phyloP scores from a whole-genome alignment of 2,797 vertebrate genomes.

The Oreochromis mossambicus region DNA sequence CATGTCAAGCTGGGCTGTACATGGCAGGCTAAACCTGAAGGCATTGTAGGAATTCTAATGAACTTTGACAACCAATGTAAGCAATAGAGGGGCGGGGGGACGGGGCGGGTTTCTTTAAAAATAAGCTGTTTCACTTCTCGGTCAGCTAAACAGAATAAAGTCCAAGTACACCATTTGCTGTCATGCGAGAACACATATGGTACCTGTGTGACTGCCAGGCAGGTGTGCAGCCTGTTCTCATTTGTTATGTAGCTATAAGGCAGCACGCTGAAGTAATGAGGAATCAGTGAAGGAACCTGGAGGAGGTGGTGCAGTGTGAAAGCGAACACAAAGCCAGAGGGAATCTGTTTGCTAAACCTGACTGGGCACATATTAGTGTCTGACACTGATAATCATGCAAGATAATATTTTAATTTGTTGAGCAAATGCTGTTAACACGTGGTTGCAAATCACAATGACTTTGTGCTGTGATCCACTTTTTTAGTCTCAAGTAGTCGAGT shows the following conservation, averaged over 20 bases:
- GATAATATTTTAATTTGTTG: slow-evolving; percentile 32
- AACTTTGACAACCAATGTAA: not conserved
- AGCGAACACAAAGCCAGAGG: not conserved
- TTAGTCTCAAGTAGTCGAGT: not conserved
- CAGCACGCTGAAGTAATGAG: not conserved
- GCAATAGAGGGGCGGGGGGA: too few species aligned
- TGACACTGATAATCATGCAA: slow-evolving; percentile 30
- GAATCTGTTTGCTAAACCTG: slow-evolving; percentile 20
- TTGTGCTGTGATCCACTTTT: not conserved
- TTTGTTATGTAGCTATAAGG: slow-evolving; percentile 13
- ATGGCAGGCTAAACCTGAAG: not conserved
- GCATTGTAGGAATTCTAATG: not conserved
- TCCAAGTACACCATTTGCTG: not conserved
- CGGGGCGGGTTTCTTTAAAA: not conserved
- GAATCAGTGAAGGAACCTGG: not conserved
- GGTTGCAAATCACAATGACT: not conserved
- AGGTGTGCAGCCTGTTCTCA: slow-evolving; percentile 15
- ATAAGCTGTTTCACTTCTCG: not conserved
- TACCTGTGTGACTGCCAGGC: not conserved
- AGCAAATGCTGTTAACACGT: not conserved
- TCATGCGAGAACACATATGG: not conserved
- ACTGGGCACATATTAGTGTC: slow-evolving; percentile 23
- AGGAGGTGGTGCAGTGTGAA: slow-evolving; percentile 10
- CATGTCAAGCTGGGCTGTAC: not conserved
- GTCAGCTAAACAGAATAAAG: not conserved